Percentiles rank a stretch among this genome's conserved stretches.
Evolutionary conservation across 2,113 vertebrate genomes (phyloP).

Genomic region (Psephotus haematonotus): DNA sequence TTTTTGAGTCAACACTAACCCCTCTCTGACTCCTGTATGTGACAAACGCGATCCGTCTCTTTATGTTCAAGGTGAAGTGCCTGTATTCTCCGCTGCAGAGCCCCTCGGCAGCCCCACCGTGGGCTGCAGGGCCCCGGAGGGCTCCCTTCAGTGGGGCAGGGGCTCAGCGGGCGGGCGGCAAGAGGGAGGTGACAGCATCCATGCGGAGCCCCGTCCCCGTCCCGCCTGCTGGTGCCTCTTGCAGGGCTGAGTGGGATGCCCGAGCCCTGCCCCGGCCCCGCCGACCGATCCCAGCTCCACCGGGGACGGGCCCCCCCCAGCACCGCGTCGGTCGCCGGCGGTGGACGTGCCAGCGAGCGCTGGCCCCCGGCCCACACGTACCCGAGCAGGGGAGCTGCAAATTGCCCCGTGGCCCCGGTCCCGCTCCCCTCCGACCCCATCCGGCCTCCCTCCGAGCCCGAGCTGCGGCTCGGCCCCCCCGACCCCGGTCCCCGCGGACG

Average conservation of each 20-base stretch:
- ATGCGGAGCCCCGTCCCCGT: neutral
- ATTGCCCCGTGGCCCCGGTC: neutral
- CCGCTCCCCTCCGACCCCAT: neutral
- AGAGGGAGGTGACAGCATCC: constrained; percentile 48
- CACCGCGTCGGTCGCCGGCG: constrained; percentile 49
- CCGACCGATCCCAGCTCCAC: neutral
- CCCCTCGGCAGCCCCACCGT: constrained; percentile 30
- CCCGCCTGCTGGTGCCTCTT: constrained; percentile 61
- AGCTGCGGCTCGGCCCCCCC: neutral
- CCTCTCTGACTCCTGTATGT: constrained; percentile 65
- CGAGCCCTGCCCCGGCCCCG: constrained; percentile 39
- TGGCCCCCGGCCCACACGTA: constrained; percentile 22
- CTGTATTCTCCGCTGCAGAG: constrained; percentile 71
- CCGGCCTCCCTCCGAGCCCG: neutral
- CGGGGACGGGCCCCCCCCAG: neutral
- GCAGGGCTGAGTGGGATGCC: constrained; percentile 55
- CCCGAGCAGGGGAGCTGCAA: constrained; percentile 19
- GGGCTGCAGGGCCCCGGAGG: constrained; percentile 60
- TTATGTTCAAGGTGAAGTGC: constrained; percentile 73
- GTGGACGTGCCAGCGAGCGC: constrained; percentile 26
- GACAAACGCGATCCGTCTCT: constrained; percentile 70
- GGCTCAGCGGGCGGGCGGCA: constrained; percentile 41
- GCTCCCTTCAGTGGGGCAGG: constrained; percentile 67
- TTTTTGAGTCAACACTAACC: neutral
- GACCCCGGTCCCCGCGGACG: neutral